These are phyloP conservation scores for Cheirogaleus medius DNA, from an alignment of 2,113 vertebrate genomes.

Conservation along the genomic window DNA sequence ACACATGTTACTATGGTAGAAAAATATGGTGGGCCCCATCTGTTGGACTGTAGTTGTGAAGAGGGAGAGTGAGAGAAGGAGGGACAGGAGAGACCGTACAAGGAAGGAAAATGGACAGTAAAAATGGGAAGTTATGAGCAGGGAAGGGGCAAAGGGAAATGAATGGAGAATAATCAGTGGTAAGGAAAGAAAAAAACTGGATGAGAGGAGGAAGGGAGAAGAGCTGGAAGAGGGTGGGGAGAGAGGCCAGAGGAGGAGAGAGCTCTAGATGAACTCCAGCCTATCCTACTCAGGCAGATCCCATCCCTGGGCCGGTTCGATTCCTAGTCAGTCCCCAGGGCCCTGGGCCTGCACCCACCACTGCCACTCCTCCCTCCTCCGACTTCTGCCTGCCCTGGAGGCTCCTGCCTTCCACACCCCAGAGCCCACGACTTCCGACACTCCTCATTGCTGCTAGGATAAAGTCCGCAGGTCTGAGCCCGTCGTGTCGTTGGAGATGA, in stretches of 20 bases:
- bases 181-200: not conserved
- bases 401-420: not conserved
- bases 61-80: not conserved
- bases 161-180: not conserved
- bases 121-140: not conserved
- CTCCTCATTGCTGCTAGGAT: not conserved
- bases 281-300: too few relatives aligned
- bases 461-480: not conserved
- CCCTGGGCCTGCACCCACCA: not conserved
- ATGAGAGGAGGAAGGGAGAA: not conserved
- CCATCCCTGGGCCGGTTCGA: too few relatives aligned
- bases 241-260: not conserved
- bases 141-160: not conserved
- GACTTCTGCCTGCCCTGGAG: not conserved
- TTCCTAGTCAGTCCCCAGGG: not conserved
- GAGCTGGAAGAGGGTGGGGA: not conserved
- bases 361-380: not conserved
- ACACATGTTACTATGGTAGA: not conserved
- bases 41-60: not conserved
- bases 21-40: not conserved
- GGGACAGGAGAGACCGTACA: not conserved
- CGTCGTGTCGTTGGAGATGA: not conserved
- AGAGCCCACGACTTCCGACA: fast-evolving
- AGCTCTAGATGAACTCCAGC: not conserved
- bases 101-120: not conserved